phyloP scores from a whole-genome alignment of 2,888 invertebrate species.

The Cecidostiba fungosa region DNA sequence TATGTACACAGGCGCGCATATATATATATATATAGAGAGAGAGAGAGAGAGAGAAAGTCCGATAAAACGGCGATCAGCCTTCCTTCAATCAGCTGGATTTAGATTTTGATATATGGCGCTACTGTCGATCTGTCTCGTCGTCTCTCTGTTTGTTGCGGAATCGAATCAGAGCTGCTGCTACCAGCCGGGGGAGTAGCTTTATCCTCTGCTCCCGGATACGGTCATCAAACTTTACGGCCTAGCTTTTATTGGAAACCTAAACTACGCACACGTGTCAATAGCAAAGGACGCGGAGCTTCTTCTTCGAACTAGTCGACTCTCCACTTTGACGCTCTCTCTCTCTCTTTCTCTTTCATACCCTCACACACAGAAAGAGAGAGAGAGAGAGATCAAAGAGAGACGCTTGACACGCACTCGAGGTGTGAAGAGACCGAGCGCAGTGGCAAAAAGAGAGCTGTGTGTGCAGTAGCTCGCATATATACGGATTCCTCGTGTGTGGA shows the following conservation, averaged over 20 bases:
- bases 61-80: constrained; percentile 2
- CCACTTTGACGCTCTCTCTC: no score
- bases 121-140: background rate
- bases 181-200: background rate
- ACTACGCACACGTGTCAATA: background rate
- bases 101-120: constrained; percentile 13
- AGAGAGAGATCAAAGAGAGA: no score
- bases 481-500: background rate
- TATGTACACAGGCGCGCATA: no score
- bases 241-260: background rate
- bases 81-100: constrained; percentile 22
- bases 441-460: background rate
- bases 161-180: background rate
- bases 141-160: background rate
- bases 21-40: no score
- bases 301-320: no score
- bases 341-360: no score
- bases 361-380: no score
- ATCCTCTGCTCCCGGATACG: background rate
- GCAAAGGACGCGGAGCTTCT: background rate
- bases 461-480: background rate
- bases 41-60: no score
- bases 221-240: constrained; percentile 4
- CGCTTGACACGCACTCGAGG: no score
- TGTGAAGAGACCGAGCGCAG: background rate